Evolutionary conservation across 1,140 invertebrate genomes (phyloP).

Genomic region (Nautilus pompilius): DNA sequence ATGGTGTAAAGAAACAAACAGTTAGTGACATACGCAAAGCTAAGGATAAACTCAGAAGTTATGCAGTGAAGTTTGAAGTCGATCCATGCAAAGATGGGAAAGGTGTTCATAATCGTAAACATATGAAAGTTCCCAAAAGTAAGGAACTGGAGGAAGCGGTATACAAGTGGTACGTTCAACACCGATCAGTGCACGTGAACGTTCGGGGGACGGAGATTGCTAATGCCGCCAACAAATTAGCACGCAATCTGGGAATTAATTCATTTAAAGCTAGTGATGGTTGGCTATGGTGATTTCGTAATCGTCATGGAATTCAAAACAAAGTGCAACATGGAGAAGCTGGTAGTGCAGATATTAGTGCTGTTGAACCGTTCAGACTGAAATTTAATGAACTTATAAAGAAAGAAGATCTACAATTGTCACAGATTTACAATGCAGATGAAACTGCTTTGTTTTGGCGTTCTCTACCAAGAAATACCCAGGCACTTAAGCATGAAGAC

Average conservation of each 20-base stretch:
- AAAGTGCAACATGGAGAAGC: background rate
- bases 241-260: background rate
- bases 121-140: background rate
- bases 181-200: background rate
- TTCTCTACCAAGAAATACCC: too few relatives aligned
- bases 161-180: background rate
- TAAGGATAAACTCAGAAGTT: too few relatives aligned
- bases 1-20: too few relatives aligned
- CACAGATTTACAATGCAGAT: too few relatives aligned
- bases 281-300: background rate
- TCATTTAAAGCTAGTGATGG: background rate
- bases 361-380: background rate
- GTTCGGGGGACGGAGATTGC: background rate
- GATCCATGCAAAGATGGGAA: too few relatives aligned
- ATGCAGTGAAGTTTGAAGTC: too few relatives aligned
- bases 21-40: too few relatives aligned
- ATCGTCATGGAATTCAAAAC: background rate
- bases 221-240: background rate
- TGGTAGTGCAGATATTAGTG: background rate
- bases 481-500: too few relatives aligned
- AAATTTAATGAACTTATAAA: background rate
- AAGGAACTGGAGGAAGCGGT: background rate
- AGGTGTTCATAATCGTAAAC: background rate
- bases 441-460: too few relatives aligned
- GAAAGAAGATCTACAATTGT: too few relatives aligned